Evolutionary conservation across 2,888 invertebrate species (phyloP).

Genomic region (Drosophila sordidula): DNA sequence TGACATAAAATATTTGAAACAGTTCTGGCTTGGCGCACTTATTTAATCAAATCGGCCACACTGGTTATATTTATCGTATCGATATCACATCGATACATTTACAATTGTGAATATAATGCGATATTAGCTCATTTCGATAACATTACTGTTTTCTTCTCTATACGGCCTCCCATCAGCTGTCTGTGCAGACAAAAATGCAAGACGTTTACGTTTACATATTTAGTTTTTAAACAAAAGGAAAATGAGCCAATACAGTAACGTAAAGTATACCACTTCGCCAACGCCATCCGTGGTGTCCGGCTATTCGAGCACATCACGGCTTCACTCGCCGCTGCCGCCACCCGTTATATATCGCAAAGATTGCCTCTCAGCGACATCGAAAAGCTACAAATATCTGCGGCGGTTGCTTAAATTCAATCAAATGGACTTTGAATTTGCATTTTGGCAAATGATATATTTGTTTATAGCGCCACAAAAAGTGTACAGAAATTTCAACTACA

Average conservation of each 20-base stretch:
- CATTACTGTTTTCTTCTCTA: conserved; percentile 4
- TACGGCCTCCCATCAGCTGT: conserved; percentile 42
- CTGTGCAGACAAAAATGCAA: conserved; percentile 51
- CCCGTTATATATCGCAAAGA: conserved; percentile 89
- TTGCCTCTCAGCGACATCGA: conserved; percentile 93
- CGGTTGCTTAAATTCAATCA: conserved; percentile 95
- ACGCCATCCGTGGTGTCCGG: conserved; percentile 80
- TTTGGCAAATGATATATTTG: conserved; percentile 99
- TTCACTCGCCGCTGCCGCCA: conserved; percentile 89
- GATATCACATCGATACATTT: conserved; percentile 7
- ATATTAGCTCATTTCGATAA: conserved; percentile 21
- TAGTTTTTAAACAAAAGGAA: conserved; percentile 39
- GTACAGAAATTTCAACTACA: conserved; percentile 97
- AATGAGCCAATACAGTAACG: conserved; percentile 74
- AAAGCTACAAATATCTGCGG: conserved; percentile 94
- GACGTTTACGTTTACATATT: conserved; percentile 64
- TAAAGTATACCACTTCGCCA: conserved; percentile 71
- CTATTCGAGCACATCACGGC: conserved; percentile 85
- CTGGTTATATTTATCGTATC: not conserved
- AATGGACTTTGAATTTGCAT: conserved; percentile 99
- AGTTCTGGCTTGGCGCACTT: conserved; percentile 2
- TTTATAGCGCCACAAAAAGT: conserved; percentile 98
- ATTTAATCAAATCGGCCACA: conserved; percentile 7
- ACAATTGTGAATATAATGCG: not conserved
- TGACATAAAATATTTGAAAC: conserved; percentile 5